Base-by-base conservation (phyloP, 2,797 vertebrate species). In the Eupleurogrammus muticus region DNA sequence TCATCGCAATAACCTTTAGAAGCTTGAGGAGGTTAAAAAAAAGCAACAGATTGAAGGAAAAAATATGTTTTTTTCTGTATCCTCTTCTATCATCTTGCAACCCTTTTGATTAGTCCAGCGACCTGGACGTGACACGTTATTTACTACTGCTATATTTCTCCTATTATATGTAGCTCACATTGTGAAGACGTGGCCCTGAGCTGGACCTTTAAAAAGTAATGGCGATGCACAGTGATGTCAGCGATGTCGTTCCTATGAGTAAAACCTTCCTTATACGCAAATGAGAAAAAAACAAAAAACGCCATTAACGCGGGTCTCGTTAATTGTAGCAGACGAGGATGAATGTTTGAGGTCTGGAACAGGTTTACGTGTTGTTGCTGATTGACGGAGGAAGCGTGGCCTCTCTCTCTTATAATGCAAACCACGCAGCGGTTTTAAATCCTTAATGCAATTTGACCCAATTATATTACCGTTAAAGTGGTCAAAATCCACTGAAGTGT, bases 201-300 rank as follows among this genome's bases (percentile, higher is more conserved):
- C 38, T 28, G 53, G 28, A 54, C 69, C 56, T 40, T 66, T 50
- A 56, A 65, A 61, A 44, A 47, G 56, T 60, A 60, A 38, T 77
- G 24, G 60, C 8, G 58, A 81, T 73, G 85, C 78, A 87, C 42
- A 59, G 53, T 70, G 13, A 86, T 75, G 66, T 72, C 28, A 72
- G 75, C 87, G 84, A 87, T 74, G 83, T 81, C 44, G 87, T 64
- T 79, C 61, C 57, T 9, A 19, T 83, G 81, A 82, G 79, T 66
- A 81, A 91, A 59, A 64, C 60, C 81, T 89, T 90, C 83, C 88
- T n/a, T 8, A 19, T 35, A 54, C 69, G 61, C 28, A 19, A 53
- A 34, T 34, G 42, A 35, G 40, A 44, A n/a, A n/a, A n/a, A n/a
- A 44, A n/a, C 28, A 40, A 42, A 55, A 64, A 68, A 73, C 24